Evolutionary conservation across 2,797 vertebrate genomes (phyloP).

Genomic region (Pogoniulus pusillus): DNA sequence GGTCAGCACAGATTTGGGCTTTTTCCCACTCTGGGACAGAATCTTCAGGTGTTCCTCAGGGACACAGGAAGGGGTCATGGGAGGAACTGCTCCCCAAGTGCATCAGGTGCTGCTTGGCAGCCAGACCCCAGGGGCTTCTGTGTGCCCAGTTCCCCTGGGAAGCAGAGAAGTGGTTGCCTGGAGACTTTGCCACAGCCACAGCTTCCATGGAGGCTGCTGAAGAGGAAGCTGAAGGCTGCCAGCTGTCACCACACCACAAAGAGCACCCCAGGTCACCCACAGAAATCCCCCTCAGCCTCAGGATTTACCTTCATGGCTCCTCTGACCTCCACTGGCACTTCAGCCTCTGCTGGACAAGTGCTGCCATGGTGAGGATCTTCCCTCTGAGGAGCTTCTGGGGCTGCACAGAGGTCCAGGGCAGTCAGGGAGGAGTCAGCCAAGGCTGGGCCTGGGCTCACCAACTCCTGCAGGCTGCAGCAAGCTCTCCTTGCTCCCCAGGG

Average conservation of each 20-base stretch:
- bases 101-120: neutral
- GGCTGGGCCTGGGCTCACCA: accelerated
- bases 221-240: neutral
- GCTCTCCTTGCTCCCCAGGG: neutral
- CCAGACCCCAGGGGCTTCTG: neutral
- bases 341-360: neutral
- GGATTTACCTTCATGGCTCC: conserved; percentile 46
- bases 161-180: accelerated
- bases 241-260: accelerated
- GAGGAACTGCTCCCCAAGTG: neutral
- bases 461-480: neutral
- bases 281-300: accelerated
- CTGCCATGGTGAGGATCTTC: neutral
- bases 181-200: neutral
- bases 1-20: too few species aligned
- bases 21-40: too few species aligned
- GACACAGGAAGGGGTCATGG: accelerated
- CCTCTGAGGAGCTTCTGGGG: neutral
- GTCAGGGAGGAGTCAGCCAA: neutral
- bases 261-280: accelerated
- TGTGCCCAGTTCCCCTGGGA: neutral
- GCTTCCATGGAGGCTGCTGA: accelerated
- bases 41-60: neutral
- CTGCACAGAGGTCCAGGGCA: neutral
- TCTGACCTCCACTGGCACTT: neutral